These are phyloP conservation scores for Actenoides hombroni DNA, from an alignment of 2,113 vertebrate genomes.

Conservation along the genomic window DNA sequence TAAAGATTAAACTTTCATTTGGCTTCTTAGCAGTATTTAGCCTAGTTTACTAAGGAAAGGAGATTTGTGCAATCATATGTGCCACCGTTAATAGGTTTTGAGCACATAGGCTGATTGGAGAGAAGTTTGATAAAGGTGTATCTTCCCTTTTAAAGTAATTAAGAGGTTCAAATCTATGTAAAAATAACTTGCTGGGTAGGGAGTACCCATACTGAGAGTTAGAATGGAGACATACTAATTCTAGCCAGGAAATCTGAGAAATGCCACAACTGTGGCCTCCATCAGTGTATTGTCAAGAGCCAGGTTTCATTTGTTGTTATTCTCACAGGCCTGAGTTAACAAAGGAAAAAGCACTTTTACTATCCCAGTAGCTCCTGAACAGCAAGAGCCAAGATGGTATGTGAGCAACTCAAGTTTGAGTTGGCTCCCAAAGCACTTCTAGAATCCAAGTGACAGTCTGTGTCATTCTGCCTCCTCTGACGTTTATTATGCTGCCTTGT, in stretches of 20 bases:
- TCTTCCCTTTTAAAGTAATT: background rate
- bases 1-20: background rate
- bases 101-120: background rate
- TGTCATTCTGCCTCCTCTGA: background rate
- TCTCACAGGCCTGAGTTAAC: background rate
- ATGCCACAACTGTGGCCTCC: background rate
- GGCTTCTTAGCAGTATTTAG: background rate
- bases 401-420: background rate
- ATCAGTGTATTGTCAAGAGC: background rate
- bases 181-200: background rate
- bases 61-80: background rate
- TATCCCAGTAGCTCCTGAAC: background rate
- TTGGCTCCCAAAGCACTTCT: background rate
- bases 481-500: background rate
- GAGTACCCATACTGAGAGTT: background rate
- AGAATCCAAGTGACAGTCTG: background rate
- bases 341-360: background rate
- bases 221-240: background rate
- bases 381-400: background rate
- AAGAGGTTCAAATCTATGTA: background rate
- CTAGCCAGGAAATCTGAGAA: background rate
- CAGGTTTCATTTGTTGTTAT: background rate
- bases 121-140: background rate
- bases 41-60: background rate
- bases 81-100: background rate